These are phyloP conservation scores for Epirrita christyi DNA, from an alignment of 2,888 invertebrate genomes.

Conservation along the genomic window DNA sequence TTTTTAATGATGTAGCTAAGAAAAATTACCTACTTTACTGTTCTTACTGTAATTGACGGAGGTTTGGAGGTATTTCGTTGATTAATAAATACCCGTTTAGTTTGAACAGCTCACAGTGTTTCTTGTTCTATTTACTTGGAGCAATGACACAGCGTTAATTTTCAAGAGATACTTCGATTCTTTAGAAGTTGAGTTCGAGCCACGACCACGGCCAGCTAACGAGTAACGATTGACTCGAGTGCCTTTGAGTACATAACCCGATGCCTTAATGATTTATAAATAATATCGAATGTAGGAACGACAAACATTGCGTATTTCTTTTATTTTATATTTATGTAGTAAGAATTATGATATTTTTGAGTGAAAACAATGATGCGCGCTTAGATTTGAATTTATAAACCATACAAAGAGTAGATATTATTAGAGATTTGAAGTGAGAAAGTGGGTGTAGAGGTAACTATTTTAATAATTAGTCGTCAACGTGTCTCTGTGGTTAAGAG, in stretches of 20 bases:
- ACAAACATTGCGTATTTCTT: constrained; percentile 40
- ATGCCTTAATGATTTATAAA: constrained; percentile 58
- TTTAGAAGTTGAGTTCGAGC: constrained; percentile 69
- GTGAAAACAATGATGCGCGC: no score
- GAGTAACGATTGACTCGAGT: constrained; percentile 76
- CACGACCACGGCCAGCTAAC: constrained; percentile 61
- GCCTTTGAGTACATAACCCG: constrained; percentile 65
- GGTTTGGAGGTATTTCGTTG: no score
- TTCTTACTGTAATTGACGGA: no score
- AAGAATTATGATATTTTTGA: neutral
- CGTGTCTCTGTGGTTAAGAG: constrained; percentile 40
- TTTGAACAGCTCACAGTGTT: constrained; percentile 32
- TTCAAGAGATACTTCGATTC: constrained; percentile 80
- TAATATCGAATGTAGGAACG: constrained; percentile 49
- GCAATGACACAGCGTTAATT: constrained; percentile 80
- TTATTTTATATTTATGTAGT: neutral
- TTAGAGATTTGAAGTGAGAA: neutral
- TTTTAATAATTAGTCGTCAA: constrained; percentile 46
- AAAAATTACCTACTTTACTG: no score
- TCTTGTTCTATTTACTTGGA: constrained; percentile 58
- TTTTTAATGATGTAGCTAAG: no score
- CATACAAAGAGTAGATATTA: no score
- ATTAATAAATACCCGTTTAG: no score
- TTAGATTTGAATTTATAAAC: no score
- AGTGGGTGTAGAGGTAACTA: constrained; percentile 20